Evolutionary conservation across 2,797 vertebrate species (phyloP).

Genomic region (Girardinus metallicus): DNA sequence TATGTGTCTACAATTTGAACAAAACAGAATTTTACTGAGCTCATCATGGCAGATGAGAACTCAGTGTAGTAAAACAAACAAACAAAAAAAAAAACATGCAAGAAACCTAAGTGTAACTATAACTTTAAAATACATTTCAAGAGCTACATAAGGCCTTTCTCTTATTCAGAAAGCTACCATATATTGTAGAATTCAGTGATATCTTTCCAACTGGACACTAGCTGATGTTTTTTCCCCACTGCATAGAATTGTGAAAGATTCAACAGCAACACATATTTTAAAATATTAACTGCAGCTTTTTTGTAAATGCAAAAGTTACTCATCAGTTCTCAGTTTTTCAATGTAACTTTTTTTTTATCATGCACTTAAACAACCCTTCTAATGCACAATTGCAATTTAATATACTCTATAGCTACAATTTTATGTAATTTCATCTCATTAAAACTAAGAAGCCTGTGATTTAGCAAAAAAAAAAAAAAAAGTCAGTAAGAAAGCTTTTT

Average conservation of each 20-base stretch:
- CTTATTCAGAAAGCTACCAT: not conserved
- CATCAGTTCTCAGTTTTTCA: not conserved
- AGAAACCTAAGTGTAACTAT: not conserved
- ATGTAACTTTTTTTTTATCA: not conserved
- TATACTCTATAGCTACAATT: not conserved
- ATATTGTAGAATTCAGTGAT: not conserved
- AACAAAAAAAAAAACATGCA: not conserved
- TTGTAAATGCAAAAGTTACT: not conserved
- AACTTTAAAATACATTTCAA: not conserved
- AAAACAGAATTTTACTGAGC: not conserved
- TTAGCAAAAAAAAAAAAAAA: not conserved
- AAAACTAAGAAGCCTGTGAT: not conserved
- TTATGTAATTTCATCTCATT: not conserved
- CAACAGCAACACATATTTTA: not conserved
- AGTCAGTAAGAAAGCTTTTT: not conserved
- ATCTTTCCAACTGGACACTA: not conserved
- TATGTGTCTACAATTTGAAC: not conserved
- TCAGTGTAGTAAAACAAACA: not conserved
- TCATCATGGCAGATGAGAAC: not conserved
- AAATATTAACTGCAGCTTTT: not conserved
- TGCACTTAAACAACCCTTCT: not conserved
- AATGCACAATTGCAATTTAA: not conserved
- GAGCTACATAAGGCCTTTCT: not conserved
- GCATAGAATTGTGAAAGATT: not conserved
- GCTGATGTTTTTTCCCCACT: not conserved